Evolutionary conservation across 2,113 vertebrate genomes (phyloP), one percentile per base, ranked within the genome.

Genomic region (Laticauda colubrina): DNA sequence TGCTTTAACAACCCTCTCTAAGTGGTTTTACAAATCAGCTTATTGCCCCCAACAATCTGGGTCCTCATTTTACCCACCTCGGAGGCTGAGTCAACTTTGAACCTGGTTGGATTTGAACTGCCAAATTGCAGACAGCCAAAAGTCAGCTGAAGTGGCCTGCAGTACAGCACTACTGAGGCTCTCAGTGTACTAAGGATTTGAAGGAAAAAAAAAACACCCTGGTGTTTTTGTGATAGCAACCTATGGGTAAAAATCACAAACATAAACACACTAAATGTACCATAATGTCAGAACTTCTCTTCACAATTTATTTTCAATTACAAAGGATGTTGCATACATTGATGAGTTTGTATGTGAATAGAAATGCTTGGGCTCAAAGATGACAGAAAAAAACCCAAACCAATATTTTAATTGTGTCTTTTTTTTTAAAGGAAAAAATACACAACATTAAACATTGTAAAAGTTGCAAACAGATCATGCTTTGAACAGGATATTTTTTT

Each of bases 391-490:
- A 97, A 97, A 97, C 97, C 97, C 96, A 96, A 97, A 97, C 97
- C 97, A 97, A 97, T 92, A 90, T 95, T 94, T 96, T 95, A 96
- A 97, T 96, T 98, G 98, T 98, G 98, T 98, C 98, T 98, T 98
- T 96, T 97, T 95, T 95, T 48, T 57, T 96, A 97, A 95, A 96
- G 95, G 95, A 97, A 93, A 94, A 94, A 91, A 98, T 98, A 99
- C 98, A 98, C 98, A 98, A 99, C 98, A 98, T 98, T 98, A 98
- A 98, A 97, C 98, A 98, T 98, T 98, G 98, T 98, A 98, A 98
- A 98, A 98, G 98, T 98, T 98, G 98, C 97, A 97, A 98, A 99
- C 98, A 99, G 98, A 98, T 99, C 98, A 98, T 99, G 97, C 98
- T 97, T 93, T 95, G 97, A 98, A 99, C 98, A 98, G 98, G 98